A percentile compares a stretch with the other conserved stretches of the same genome.
Conservation (phyloP, 2,113 vertebrate species). For the Eupsittula cactorum region DNA sequence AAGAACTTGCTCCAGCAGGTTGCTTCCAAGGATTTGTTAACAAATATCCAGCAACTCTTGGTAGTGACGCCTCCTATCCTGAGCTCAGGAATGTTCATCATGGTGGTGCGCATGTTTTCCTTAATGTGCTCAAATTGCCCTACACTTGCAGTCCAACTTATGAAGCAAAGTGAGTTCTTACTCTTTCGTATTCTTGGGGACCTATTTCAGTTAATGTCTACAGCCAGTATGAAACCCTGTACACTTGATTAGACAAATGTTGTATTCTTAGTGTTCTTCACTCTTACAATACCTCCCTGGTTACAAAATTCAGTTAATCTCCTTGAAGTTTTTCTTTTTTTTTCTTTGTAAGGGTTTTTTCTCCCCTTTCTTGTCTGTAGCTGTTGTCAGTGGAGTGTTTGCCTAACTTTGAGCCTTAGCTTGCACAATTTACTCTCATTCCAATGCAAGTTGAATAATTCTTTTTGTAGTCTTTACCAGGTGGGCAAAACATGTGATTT, state of each 20-base stretch:
- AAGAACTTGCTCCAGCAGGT: conserved; percentile 98
- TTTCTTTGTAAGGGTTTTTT: neutral
- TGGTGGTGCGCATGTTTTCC: conserved; percentile 99
- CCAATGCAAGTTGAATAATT: neutral
- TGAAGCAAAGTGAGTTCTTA: conserved; percentile 95
- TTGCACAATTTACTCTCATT: neutral
- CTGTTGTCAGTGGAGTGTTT: neutral
- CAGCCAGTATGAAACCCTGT: neutral
- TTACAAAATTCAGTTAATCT: neutral
- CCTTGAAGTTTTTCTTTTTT: neutral
- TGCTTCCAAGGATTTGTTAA: conserved; percentile 94
- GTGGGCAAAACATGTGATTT: neutral
- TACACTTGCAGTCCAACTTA: conserved; percentile 94
- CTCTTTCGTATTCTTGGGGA: neutral
- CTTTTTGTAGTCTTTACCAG: neutral
- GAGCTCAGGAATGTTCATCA: conserved; percentile 99
- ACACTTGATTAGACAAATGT: neutral
- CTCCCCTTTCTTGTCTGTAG: neutral
- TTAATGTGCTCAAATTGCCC: conserved; percentile 99
- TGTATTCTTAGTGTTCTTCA: neutral
- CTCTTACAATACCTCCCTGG: neutral
- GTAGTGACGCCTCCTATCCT: conserved; percentile 96
- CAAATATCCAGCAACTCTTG: conserved; percentile 96
- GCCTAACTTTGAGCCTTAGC: neutral
- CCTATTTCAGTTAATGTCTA: neutral